Base-by-base conservation (phyloP, 2,888 invertebrate species). In the Scaptomyza reducta region DNA sequence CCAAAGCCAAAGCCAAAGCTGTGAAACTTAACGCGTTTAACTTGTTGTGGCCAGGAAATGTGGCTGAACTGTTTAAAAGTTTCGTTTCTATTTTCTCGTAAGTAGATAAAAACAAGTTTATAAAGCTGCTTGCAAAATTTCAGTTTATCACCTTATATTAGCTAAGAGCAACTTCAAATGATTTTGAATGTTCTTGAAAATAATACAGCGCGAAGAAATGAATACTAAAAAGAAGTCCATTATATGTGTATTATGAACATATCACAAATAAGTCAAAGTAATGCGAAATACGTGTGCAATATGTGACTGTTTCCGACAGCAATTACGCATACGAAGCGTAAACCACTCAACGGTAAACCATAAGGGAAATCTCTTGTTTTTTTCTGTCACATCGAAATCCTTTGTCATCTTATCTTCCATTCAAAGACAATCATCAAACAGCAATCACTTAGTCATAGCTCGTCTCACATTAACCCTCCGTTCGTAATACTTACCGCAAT, bases 341-440 rank as follows among this genome's bases (percentile, higher is more conserved):
- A 31, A 29, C 55, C 51, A 33, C 41, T 40, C 35, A 38, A 47
- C 41, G 41, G 42, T 29, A 40, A 46, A 38, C 40, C 51, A 35
- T 49, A 45, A 41, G 58, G 65, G 49, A 70, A 73, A 59, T 45
- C n/a, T 46, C 3, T 5, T 9, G 35, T 22, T 41, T 25, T n/a
- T 33, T n/a, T 31, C n/a, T n/a, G n/a, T 41, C 60, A 74, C 76
- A 76, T 71, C 77, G 58, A 58, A 61, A 38, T 49, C 27, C 44
- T 50, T 71, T 58, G 58, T 51, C 62, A 47, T 58, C 54, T 60
- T 55, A 55, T 40, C 40, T 14, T 33, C 4, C 25, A 27, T 10
- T 29, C 22, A 50, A 57, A 50, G 50, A 55, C 10, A 69, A 60
- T 63, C 75, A 54, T 58, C 56, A 53, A 65, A 49, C 33, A 53